A percentile compares a stretch with the other conserved stretches of the same genome.
phyloP scores from a whole-genome alignment of 2,888 invertebrate genomes.

The Linnaemya tessellans region DNA sequence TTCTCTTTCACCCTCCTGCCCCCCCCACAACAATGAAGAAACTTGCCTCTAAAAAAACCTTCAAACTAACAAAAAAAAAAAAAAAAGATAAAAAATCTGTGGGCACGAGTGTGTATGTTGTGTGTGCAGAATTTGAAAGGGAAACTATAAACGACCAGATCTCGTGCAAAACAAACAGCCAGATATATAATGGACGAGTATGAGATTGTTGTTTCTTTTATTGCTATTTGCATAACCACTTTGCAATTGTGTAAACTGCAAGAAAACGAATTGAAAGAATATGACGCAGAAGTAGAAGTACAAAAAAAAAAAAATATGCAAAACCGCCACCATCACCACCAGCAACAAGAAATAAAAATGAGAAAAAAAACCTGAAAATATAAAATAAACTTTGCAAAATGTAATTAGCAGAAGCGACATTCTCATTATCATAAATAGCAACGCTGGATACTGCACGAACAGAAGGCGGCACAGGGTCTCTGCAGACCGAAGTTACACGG shows the following conservation, averaged over 20 bases:
- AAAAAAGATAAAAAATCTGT: neutral
- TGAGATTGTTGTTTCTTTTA: neutral
- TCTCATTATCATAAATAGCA: neutral
- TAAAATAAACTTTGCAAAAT: slow-evolving; percentile 22
- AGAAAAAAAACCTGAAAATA: slow-evolving; percentile 20
- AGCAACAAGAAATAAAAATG: neutral
- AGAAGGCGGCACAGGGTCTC: neutral
- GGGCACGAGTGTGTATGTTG: neutral
- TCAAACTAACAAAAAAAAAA: too few relatives aligned
- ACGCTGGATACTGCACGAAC: neutral
- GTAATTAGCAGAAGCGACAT: slow-evolving; percentile 30
- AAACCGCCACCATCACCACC: neutral
- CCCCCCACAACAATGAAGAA: neutral
- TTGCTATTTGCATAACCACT: slow-evolving; percentile 38
- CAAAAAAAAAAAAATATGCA: neutral
- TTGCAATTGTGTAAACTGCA: slow-evolving; percentile 30
- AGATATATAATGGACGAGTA: slow-evolving; percentile 8
- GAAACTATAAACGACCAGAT: slow-evolving; percentile 13
- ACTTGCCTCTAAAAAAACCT: slow-evolving; percentile 20
- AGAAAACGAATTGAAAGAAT: slow-evolving; percentile 6
- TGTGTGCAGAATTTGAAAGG: slow-evolving; percentile 34
- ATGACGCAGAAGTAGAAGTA: neutral
- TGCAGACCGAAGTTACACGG: neutral
- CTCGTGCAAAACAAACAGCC: neutral
- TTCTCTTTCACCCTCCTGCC: neutral